Evolutionary conservation across 2,113 vertebrate species (phyloP), one percentile per base, ranked within the genome.

Genomic region (Microcebus tavaratra): DNA sequence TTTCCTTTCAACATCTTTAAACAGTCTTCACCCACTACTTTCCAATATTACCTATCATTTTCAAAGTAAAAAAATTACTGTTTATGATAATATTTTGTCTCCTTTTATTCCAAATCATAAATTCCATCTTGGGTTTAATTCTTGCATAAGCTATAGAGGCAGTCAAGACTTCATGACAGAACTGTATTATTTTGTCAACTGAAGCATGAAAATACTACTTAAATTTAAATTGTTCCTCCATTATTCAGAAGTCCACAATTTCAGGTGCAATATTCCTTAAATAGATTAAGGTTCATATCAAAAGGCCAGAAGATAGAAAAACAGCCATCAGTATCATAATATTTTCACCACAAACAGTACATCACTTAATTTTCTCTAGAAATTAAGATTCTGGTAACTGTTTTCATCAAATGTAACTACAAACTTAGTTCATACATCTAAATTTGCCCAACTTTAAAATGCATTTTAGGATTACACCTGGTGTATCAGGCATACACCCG

Each of bases 331-430:
- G 21, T 11, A 17, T n/a, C 45, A 76, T 6, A 80, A 2, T 85
- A 59, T 72, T 92, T 90, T 45, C 45, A 57, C 25, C 70, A 75
- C 27, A 88, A 95, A 55, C 5, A 88, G 34, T 34, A 6, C 0
- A 90, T 80, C n/a, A 89, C 57, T 79, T 91, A n/a, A 91, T 36
- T 88, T 96, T 91, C 63, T 91, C 55, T 67, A 96, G 25, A 95
- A 92, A 83, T 55, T 88, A 89, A 90, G 94, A 61, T 63, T 65
- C 67, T 88, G 13, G 1, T 83, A 39, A 78, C 14, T 61, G 25
- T 53, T 55, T 88, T 80, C 57, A 94, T 31, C 63, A 87, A 93
- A 89, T 61, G 0, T 68, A 96, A 90, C 21, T 57, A 75, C 5
- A 31, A 90, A 88, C 75, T 57, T 57, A 73, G 79, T n/a, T 8